Percentiles rank a stretch among this genome's conserved stretches.
Evolutionary conservation across 2,113 vertebrate species (phyloP).

Genomic region (Arvicanthis niloticus): DNA sequence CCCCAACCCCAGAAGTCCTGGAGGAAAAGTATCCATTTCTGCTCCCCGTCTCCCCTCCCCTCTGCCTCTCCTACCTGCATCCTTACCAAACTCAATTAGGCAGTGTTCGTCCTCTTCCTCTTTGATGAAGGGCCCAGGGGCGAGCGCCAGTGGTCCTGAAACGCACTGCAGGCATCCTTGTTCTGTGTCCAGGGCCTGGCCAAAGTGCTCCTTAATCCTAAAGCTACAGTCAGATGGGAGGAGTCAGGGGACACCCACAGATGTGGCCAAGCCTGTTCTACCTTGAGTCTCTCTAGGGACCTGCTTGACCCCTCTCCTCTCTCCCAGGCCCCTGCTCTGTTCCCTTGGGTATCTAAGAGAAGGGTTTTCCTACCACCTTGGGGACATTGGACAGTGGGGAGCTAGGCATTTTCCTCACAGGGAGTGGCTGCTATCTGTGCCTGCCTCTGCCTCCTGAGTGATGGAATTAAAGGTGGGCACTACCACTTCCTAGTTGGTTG

Average conservation of each 20-base stretch:
- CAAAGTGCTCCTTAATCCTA: slow-evolving; percentile 52
- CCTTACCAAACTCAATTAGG: slow-evolving; percentile 70
- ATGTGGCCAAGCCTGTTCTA: not conserved
- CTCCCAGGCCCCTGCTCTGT: not conserved
- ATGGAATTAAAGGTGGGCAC: not conserved
- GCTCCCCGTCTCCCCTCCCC: not conserved
- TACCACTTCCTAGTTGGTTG: not conserved
- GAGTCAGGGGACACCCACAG: not conserved
- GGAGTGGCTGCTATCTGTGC: not conserved
- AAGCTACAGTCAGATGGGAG: slow-evolving; percentile 1
- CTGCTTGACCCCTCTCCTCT: not conserved
- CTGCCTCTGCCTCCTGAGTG: not conserved
- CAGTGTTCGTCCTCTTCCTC: slow-evolving; percentile 48
- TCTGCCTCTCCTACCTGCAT: not conserved
- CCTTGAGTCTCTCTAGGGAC: not conserved
- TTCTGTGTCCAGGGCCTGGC: not conserved
- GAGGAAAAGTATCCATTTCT: not conserved
- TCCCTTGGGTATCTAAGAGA: not conserved
- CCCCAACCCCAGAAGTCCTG: not conserved
- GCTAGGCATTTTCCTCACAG: not conserved
- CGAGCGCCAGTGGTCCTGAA: not conserved
- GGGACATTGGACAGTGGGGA: not conserved
- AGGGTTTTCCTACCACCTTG: not conserved
- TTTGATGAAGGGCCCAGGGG: not conserved
- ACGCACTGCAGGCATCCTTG: not conserved